phyloP scores from a whole-genome alignment of 2,113 vertebrate genomes.

The Cavia aperea region DNA sequence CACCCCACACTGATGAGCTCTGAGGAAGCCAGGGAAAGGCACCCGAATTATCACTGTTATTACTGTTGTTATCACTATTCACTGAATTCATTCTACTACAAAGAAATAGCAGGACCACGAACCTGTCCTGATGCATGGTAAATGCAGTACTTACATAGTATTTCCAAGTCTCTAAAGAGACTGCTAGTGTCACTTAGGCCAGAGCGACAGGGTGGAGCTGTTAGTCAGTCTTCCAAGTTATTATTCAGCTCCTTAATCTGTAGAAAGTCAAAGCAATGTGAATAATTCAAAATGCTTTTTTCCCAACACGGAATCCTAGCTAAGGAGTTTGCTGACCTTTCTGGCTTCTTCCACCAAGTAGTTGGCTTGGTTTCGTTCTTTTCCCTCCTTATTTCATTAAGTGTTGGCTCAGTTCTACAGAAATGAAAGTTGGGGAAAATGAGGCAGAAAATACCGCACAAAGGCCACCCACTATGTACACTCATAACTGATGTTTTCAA shows the following conservation, averaged over 20 bases:
- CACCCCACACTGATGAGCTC: neutral
- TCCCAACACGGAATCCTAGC: neutral
- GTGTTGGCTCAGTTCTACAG: neutral
- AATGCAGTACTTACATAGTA: neutral
- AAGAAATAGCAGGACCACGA: neutral
- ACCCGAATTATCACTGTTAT: neutral
- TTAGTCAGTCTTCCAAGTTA: neutral
- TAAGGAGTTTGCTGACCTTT: neutral
- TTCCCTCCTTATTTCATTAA: neutral
- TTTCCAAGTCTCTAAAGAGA: neutral
- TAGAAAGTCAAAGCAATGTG: neutral
- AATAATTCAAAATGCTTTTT: neutral
- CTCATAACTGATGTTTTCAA: neutral
- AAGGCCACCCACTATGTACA: neutral
- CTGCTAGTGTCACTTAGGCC: neutral
- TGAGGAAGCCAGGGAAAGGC: neutral
- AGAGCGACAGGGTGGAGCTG: neutral
- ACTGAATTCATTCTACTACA: neutral
- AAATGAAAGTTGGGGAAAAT: slow-evolving; percentile 1
- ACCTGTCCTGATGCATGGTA: neutral
- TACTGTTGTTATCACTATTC: neutral
- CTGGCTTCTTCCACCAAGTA: neutral
- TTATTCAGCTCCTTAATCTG: neutral
- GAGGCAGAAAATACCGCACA: neutral
- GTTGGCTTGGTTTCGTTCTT: neutral